A percentile compares a stretch with the other conserved stretches of the same genome.
phyloP scores from a whole-genome alignment of 2,888 invertebrate genomes.

The Heliothis peltigera region DNA sequence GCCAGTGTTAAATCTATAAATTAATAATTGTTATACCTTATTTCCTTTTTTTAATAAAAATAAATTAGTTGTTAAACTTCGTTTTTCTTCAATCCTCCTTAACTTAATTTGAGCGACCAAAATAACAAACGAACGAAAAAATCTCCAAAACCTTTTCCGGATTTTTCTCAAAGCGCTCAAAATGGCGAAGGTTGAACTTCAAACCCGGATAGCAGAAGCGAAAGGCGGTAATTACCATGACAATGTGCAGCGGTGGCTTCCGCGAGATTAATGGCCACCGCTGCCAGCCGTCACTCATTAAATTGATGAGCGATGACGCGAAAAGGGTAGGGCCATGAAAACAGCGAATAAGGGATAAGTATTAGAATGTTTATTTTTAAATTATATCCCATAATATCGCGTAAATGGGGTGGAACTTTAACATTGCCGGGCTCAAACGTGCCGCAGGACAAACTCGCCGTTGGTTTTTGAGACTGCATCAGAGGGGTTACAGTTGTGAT shows the following conservation, averaged over 20 bases:
- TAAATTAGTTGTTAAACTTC: too few relatives aligned
- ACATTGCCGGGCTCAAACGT: too few relatives aligned
- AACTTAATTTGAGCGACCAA: background rate
- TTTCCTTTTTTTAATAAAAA: too few relatives aligned
- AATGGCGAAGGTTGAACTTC: slow-evolving; percentile 17
- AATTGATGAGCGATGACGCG: slow-evolving; percentile 68
- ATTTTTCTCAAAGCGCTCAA: slow-evolving; percentile 5
- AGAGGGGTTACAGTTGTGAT: too few relatives aligned
- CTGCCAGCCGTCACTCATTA: slow-evolving; percentile 65
- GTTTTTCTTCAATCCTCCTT: too few relatives aligned
- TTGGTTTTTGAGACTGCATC: too few relatives aligned
- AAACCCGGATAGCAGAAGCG: slow-evolving; percentile 35
- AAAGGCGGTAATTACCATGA: slow-evolving; percentile 60
- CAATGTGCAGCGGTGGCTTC: slow-evolving; percentile 60
- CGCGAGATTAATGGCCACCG: slow-evolving; percentile 65
- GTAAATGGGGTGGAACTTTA: too few relatives aligned
- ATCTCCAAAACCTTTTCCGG: background rate
- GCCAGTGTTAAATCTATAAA: too few relatives aligned
- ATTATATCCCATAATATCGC: too few relatives aligned
- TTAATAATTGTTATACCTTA: too few relatives aligned
- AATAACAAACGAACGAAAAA: background rate
- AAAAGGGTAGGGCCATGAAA: slow-evolving; percentile 37
- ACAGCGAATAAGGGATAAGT: background rate
- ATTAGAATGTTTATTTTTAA: too few relatives aligned
- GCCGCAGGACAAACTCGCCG: too few relatives aligned